Base-by-base conservation (phyloP, 2,113 vertebrate species). In the Naja naja region DNA sequence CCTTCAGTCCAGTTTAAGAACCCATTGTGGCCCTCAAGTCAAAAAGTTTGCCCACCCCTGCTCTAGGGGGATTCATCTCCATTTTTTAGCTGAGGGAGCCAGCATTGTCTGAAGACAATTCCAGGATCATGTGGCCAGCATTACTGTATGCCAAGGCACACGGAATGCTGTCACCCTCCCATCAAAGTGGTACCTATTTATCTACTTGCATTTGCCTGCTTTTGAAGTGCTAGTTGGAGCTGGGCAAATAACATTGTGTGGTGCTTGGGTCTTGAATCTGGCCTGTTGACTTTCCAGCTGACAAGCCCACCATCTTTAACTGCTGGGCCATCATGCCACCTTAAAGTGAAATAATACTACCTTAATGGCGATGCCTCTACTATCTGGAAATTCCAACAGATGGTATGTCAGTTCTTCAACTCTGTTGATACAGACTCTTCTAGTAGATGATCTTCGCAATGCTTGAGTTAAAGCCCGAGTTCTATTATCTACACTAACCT, bases 401-500 rank as follows among this genome's bases (percentile, higher is more conserved):
- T 99, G 99, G 93, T 98, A 99, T 94, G 98, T 99, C 94, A 99
- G 96, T 96, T 99, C 99, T 97, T 99, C 99, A 94, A 99, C 98
- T 55, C 99, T 98, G 96, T 97, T 99, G 96, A 99, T 98, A 96
- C 98, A 99, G 91, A 99, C 96, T 95, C 97, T 98, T 54, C 98
- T 98, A 95, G 99, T 98, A 30, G 98, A 96, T 2, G 99, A 98
- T 97, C 99, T 98, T 96, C 98, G 97, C 34, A 99, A 96, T 16
- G 99, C 98, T 96, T 99, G 98, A 87, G 99, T 99, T 96, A 99
- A 97, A 11, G 98, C 98, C 94, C 99, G 98, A 45, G 99, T 99
- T 94, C 99, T 97, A 96, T 99, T 99, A 97, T 99, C 99, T 96
- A 99, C 98, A 95, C 99, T 99, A 95, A 99, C 98, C 96, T 98